These are phyloP conservation scores for Sabatieria punctata DNA, from an alignment of 2,888 invertebrate species.

Conservation along the genomic window DNA sequence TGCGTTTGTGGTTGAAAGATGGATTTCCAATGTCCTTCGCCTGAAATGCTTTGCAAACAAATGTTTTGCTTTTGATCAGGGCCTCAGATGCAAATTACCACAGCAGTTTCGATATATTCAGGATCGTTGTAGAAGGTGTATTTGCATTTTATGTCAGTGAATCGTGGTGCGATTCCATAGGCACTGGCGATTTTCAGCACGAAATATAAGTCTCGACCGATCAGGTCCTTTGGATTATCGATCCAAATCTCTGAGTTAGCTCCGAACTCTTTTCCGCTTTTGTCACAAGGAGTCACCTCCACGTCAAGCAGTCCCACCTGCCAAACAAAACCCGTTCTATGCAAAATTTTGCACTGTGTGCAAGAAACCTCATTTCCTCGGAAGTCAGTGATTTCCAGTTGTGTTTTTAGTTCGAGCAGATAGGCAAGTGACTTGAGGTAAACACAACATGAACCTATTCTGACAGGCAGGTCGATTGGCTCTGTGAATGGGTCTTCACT, in stretches of 20 bases:
- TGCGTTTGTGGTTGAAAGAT: constrained; percentile 34
- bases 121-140: constrained; percentile 36
- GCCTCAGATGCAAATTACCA: no score
- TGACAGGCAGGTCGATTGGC: constrained; percentile 33
- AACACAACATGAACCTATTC: constrained; percentile 34
- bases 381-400: constrained; percentile 36
- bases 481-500: constrained; percentile 39
- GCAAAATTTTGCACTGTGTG: no score
- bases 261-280: constrained; percentile 33
- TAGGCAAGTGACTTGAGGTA: constrained; percentile 30
- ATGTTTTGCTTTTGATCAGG: no score
- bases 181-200: constrained; percentile 34
- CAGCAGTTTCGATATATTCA: constrained; percentile 21
- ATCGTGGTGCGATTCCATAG: constrained; percentile 27
- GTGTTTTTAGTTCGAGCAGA: constrained; percentile 34
- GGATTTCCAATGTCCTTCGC: constrained; percentile 27
- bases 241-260: constrained; percentile 32
- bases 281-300: constrained; percentile 36
- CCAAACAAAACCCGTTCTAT: no score
- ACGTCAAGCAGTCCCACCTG: constrained; percentile 32
- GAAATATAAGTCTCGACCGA: constrained; percentile 35
- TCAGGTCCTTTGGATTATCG: constrained; percentile 35
- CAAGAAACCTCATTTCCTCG: constrained; percentile 34
- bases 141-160: constrained; percentile 12
- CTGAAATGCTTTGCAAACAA: no score